A percentile compares a stretch with the other conserved stretches of the same genome.
Conservation (phyloP, 2,888 invertebrate genomes). For the Crossocerus cetratus region DNA sequence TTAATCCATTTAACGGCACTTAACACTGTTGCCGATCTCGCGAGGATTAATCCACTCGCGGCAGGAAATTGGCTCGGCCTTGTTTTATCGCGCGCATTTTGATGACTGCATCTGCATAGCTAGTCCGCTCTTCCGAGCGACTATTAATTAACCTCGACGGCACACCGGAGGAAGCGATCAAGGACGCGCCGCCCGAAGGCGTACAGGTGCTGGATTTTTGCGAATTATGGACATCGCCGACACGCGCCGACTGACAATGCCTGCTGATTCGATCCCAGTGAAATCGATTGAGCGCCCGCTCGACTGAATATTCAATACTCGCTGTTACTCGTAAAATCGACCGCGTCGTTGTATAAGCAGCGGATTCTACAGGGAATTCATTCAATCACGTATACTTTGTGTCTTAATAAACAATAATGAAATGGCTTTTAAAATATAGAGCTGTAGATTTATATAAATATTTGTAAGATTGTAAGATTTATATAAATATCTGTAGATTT, state of each 20-base stretch:
- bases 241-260: slow-evolving; percentile 15
- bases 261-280: not conserved
- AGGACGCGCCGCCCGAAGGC: slow-evolving; percentile 36
- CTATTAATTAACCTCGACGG: slow-evolving; percentile 52
- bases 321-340: not conserved
- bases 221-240: slow-evolving; percentile 26
- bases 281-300: no score
- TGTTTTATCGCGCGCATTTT: slow-evolving; percentile 60
- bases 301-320: not conserved
- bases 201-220: slow-evolving; percentile 30
- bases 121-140: slow-evolving; percentile 34
- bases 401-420: no score
- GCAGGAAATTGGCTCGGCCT: slow-evolving; percentile 62
- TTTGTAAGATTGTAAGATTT: no score
- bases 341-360: no score
- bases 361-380: no score
- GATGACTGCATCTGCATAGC: slow-evolving; percentile 52
- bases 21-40: not conserved
- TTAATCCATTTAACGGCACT: no score
- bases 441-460: no score
- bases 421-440: no score
- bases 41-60: slow-evolving; percentile 40
- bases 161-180: slow-evolving; percentile 56
- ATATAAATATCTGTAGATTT: no score
- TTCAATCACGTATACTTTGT: no score